Conservation (phyloP, 2,113 vertebrate species). For the Mormoops blainvillei region DNA sequence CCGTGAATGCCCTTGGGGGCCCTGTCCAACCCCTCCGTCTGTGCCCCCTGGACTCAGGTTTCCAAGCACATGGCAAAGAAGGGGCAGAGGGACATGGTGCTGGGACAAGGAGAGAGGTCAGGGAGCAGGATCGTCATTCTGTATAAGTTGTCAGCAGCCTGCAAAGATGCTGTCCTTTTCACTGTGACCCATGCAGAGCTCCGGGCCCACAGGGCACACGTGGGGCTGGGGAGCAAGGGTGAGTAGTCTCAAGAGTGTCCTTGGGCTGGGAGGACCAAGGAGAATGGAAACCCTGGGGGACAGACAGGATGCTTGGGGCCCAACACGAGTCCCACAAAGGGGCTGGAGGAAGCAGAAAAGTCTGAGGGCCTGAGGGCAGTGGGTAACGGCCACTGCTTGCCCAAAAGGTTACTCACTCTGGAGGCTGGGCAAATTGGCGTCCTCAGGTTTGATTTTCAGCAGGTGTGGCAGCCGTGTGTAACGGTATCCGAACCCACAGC, state of each 20-base stretch:
- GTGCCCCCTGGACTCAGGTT: neutral
- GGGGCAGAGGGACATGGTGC: neutral
- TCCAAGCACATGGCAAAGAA: neutral
- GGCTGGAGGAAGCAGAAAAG: neutral
- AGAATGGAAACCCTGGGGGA: neutral
- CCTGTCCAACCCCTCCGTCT: neutral
- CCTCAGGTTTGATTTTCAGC: slow-evolving; percentile 97
- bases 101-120: neutral
- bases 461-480: slow-evolving; percentile 97
- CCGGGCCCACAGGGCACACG: neutral
- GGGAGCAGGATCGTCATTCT: neutral
- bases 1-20: neutral
- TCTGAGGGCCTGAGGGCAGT: neutral
- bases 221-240: neutral
- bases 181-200: neutral
- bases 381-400: neutral
- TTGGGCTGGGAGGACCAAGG: neutral
- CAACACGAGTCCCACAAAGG: no score
- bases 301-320: neutral
- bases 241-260: neutral
- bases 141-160: neutral
- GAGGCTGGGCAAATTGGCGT: slow-evolving; percentile 95
- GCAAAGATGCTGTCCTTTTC: neutral
- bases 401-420: slow-evolving; percentile 88
- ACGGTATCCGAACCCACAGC: slow-evolving; percentile 97